A percentile compares a stretch with the other conserved stretches of the same genome.
Evolutionary conservation across 2,797 vertebrate species (phyloP).

Genomic region (Micromesistius poutassou): DNA sequence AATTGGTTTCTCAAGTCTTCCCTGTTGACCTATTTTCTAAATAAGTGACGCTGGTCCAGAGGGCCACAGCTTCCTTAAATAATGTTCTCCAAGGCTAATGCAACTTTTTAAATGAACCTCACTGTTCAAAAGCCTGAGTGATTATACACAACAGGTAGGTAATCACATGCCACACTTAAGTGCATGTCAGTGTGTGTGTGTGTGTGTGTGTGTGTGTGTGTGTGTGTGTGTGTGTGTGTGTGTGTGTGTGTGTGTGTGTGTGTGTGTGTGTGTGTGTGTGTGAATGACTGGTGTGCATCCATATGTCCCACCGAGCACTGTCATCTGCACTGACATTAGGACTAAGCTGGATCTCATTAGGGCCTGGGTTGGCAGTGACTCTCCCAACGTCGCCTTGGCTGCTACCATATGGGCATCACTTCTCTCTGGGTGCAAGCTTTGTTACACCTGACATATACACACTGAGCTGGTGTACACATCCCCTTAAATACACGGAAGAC

Average conservation of each 20-base stretch:
- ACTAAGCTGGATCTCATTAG: conserved; percentile 80
- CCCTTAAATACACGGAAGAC: neutral
- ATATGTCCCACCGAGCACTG: conserved; percentile 71
- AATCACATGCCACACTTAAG: neutral
- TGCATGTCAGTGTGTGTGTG: conserved; percentile 10
- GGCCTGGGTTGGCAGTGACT: conserved; percentile 74
- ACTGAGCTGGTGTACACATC: neutral
- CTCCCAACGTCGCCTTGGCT: conserved; percentile 71
- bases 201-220: conserved; percentile 2
- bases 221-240: conserved; percentile 5
- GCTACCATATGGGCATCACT: conserved; percentile 70
- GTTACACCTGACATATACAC: conserved; percentile 48
- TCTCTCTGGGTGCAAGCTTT: conserved; percentile 53
- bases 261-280: conserved; percentile 26
- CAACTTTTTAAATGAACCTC: conserved; percentile 1
- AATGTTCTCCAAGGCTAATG: conserved; percentile 8
- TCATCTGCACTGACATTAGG: conserved; percentile 75
- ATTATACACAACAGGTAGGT: conserved; percentile 1
- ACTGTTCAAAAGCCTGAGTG: neutral
- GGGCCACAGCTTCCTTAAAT: conserved; percentile 28
- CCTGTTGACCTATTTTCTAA: neutral
- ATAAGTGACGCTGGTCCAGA: conserved; percentile 29
- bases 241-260: conserved; percentile 19
- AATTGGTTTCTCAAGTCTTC: neutral
- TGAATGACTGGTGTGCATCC: conserved; percentile 54